Evolutionary conservation across 2,888 invertebrate species (phyloP), one percentile per base, ranked within the genome.

Genomic region (Lepidocyrtinus sp.): DNA sequence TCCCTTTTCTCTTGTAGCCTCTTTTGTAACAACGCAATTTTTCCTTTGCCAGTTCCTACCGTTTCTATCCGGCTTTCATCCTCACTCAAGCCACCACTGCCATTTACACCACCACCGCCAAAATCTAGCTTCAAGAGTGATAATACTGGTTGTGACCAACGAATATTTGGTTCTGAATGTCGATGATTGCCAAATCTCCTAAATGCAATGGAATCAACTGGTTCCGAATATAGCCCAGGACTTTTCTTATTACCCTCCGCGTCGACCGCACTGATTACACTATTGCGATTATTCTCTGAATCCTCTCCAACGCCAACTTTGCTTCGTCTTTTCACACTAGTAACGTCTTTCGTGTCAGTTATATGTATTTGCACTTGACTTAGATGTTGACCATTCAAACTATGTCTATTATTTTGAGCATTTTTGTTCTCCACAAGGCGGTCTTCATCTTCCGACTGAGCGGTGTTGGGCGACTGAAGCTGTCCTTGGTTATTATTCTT

Each of bases 91-190:
- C 73, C 65, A 12, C 67, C 74, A n/a, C 22, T 70, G 3, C 75
- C 74, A 12, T 61, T 65, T 19, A 45, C 73, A 62, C 75, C 76
- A 36, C 69, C 27, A 22, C 73, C 76, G n/a, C 72, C 76, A 21
- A 82, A 71, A 26, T 84, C 84, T 55, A 84, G 64, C 55, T 83
- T 83, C n/a, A 84, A 74, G 24, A 85, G 73, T 21, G 83, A 83
- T 75, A 85, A 75, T 64, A 83, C 76, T 65, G 85, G 85, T 61
- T 85, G 85, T 15, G 83, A 84, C 85, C 85, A 86, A 26, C 85
- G 81, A 59, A 85, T 84, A 61, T 85, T 86, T 15, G 86, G 86
- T 50, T 86, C 86, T 22, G 85, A 84, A 75, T 85, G 84, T 17
- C 85, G 83, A 69, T 86, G 75, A 68, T 81, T 83, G 25, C 83